Percentiles rank a stretch among this genome's conserved stretches.
phyloP scores from a whole-genome alignment of 2,797 vertebrate genomes.

The Chromobotia macracanthus region DNA sequence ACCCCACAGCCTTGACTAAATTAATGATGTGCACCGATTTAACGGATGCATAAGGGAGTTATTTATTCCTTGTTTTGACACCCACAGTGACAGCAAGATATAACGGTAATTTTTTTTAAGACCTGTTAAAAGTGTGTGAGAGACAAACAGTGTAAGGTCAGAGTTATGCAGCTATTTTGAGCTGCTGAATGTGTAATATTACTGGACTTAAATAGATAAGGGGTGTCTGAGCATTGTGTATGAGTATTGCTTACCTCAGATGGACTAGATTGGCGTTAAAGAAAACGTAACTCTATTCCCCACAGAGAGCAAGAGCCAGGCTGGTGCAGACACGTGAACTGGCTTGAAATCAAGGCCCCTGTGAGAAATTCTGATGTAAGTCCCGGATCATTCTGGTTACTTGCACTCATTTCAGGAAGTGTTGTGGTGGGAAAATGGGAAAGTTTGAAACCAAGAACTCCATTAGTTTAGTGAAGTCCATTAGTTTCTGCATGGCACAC shows the following conservation, averaged over 20 bases:
- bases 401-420: conserved; percentile 8
- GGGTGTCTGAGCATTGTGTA: conserved; percentile 8
- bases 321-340: conserved; percentile 3
- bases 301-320: conserved; percentile 1
- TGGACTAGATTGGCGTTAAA: neutral
- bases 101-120: conserved; percentile 18
- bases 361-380: conserved; percentile 46
- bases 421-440: neutral
- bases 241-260: conserved; percentile 37
- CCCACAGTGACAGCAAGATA: conserved; percentile 18
- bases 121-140: conserved; percentile 2
- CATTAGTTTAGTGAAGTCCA: neutral
- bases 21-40: conserved; percentile 37
- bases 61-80: conserved; percentile 42
- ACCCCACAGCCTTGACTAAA: conserved; percentile 24
- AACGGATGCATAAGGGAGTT: conserved; percentile 23
- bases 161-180: conserved; percentile 17
- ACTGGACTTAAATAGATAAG: neutral
- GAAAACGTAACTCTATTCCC: conserved; percentile 4
- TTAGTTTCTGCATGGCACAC: conserved; percentile 6
- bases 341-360: neutral
- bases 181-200: conserved; percentile 32
- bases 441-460: neutral
- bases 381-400: conserved; percentile 36
- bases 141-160: conserved; percentile 19